Percentiles rank a stretch among this genome's conserved stretches.
Conservation (phyloP, 1,140 invertebrate genomes). For the Ceratitis capitata region DNA sequence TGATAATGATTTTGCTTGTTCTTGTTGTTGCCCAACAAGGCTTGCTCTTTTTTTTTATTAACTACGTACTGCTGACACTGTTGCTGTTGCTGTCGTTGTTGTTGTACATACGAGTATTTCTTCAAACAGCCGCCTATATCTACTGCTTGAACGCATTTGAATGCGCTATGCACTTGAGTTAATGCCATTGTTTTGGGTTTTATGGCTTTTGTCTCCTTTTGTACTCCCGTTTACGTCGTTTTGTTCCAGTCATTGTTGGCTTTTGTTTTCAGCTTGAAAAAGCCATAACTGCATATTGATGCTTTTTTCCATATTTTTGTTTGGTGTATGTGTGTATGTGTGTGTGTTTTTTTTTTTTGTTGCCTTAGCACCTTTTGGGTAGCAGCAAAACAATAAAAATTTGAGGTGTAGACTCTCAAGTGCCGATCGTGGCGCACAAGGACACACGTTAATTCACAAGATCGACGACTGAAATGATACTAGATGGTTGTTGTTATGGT, state of each 20-base stretch:
- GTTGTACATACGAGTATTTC: not conserved
- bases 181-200: slow-evolving; percentile 39
- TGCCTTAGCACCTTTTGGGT: slow-evolving; percentile 17
- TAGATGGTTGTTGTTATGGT: not conserved
- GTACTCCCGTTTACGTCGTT: slow-evolving; percentile 14
- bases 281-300: slow-evolving; percentile 32
- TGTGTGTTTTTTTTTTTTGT: no score
- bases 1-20: not conserved
- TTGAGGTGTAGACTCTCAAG: not conserved
- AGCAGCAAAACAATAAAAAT: not conserved
- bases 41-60: not conserved
- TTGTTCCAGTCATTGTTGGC: slow-evolving; percentile 28
- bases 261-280: slow-evolving; percentile 19
- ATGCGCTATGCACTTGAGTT: slow-evolving; percentile 25
- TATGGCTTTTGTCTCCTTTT: slow-evolving; percentile 33
- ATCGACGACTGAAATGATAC: slow-evolving; percentile 4
- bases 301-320: no score
- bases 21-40: no score
- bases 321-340: no score
- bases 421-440: slow-evolving; percentile 15
- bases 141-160: not conserved
- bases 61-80: no score
- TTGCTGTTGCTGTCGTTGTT: not conserved
- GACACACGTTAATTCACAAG: slow-evolving; percentile 25
- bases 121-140: not conserved